Conservation (phyloP, 37 sponge, comb jelly and placozoan genomes). For the Chondrosia reniformis region DNA sequence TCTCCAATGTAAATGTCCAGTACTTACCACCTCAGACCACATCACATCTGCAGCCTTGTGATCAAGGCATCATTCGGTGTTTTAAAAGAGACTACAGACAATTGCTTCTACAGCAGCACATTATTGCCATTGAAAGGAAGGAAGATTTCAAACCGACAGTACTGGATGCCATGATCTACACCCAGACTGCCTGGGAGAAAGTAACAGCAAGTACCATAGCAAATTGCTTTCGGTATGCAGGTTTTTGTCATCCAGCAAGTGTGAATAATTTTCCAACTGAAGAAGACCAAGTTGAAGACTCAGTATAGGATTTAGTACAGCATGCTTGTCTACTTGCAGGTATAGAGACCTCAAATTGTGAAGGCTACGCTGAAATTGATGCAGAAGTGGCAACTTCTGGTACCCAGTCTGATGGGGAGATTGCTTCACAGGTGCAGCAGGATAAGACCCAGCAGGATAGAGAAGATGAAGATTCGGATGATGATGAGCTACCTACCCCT, state of each 20-base stretch:
- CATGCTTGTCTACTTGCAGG: slow-evolving; percentile 5
- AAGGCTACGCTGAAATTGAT: slow-evolving; percentile 13
- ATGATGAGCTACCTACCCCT: neutral
- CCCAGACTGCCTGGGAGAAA: slow-evolving; percentile 14
- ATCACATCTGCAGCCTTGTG: slow-evolving; percentile 3
- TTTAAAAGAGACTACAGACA: slow-evolving; percentile 5
- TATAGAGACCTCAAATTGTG: slow-evolving; percentile 12
- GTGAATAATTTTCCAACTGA: neutral
- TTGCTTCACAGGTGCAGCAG: slow-evolving; percentile 1
- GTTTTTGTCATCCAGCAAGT: neutral
- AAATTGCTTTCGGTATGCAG: slow-evolving; percentile 7
- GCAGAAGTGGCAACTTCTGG: slow-evolving; percentile 15
- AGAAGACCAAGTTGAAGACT: slow-evolving; percentile 1
- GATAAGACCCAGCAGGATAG: slow-evolving; percentile 7
- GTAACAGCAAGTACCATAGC: neutral
- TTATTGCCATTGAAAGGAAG: slow-evolving; percentile 8
- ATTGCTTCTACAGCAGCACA: neutral
- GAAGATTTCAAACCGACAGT: slow-evolving; percentile 15
- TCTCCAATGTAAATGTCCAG: neutral
- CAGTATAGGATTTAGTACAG: slow-evolving; percentile 3
- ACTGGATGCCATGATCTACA: slow-evolving; percentile 12
- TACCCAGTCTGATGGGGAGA: slow-evolving; percentile 5
- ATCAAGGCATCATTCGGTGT: slow-evolving; percentile 13
- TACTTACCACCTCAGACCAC: slow-evolving; percentile 10
- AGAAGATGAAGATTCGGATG: slow-evolving; percentile 14